Base-by-base conservation (phyloP, 53 echinoderm and acorn worm species). In the Pentamera pediparva region DNA sequence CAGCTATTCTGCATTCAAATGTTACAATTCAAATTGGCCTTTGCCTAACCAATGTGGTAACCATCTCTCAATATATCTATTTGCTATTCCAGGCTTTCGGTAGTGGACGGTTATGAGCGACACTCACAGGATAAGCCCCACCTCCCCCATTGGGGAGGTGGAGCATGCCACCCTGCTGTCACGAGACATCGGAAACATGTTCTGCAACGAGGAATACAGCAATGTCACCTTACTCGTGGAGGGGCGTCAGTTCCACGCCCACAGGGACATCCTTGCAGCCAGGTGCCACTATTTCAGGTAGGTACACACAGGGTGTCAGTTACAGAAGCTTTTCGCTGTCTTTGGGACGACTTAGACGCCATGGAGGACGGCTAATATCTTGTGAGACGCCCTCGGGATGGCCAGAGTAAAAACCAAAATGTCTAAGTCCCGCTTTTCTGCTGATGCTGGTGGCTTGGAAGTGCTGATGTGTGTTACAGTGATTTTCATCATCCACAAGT, bases 251-350 rank as follows among this genome's bases (percentile, higher is more conserved):
- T 92, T 98, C 53, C 86, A 86, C 52, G 98, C 98, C 18, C 98
- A 98, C 39, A 76, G 89, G 2, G 98, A 92, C 48, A 92, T 98
- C 61, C 78, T 98, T 24, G 98, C 98, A 31, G 88, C 98, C 0
- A 78, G 98, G 70, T 98, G 98, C 62, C 91, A 98, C 60, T 98
- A 92, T 80, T 98, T 98, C 86, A 98, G 98, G 98, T 98, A 32
- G 69, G n/a, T n/a, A n/a, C n/a, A n/a, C n/a, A n/a, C n/a, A n/a
- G n/a, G n/a, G n/a, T n/a, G n/a, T n/a, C n/a, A n/a, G n/a, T n/a
- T n/a, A n/a, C 58, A 55, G 21, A 17, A n/a, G 22, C 28, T n/a
- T 45, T 12, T 1, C 1, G 1, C 12, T 45, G 47, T 45, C 47
- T 45, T 45, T 45, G 47, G 47, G n/a, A n/a, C n/a, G 47, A 15